phyloP scores from a whole-genome alignment of 35 echinoderm and acorn worm species.

The Apostichopus parvimensis region DNA sequence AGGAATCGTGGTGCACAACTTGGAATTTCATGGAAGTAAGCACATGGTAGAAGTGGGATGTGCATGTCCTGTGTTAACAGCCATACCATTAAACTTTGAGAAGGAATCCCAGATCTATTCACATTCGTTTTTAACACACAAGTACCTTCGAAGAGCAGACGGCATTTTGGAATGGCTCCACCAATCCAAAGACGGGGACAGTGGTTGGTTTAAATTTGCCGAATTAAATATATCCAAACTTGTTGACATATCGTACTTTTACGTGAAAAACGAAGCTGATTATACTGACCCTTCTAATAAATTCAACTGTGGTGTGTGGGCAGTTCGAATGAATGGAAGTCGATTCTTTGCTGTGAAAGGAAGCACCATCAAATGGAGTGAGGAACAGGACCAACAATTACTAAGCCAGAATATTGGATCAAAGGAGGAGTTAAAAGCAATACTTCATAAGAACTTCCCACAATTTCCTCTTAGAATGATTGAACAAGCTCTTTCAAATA shows the following conservation, averaged over 20 bases:
- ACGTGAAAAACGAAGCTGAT: neutral
- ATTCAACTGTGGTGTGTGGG: neutral
- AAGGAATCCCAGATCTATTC: neutral
- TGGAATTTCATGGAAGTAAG: neutral
- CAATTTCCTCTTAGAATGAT: neutral
- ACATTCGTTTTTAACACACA: neutral
- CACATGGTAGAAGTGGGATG: neutral
- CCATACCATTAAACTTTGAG: neutral
- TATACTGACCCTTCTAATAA: neutral
- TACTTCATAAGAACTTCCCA: neutral
- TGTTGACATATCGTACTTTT: neutral
- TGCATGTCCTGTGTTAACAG: neutral
- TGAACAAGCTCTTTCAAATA: neutral
- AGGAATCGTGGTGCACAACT: neutral
- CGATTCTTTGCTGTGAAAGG: neutral
- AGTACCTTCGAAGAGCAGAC: neutral
- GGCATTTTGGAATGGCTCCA: constrained; percentile 7
- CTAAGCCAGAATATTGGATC: neutral
- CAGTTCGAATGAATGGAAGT: neutral
- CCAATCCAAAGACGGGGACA: neutral
- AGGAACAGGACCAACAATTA: neutral
- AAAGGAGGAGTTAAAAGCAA: neutral
- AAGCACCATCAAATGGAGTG: neutral
- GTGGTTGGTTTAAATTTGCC: neutral
- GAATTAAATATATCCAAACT: neutral